These are phyloP conservation scores for Scophthalmus maximus DNA, from an alignment of 2,113 vertebrate species.

Conservation along the genomic window DNA sequence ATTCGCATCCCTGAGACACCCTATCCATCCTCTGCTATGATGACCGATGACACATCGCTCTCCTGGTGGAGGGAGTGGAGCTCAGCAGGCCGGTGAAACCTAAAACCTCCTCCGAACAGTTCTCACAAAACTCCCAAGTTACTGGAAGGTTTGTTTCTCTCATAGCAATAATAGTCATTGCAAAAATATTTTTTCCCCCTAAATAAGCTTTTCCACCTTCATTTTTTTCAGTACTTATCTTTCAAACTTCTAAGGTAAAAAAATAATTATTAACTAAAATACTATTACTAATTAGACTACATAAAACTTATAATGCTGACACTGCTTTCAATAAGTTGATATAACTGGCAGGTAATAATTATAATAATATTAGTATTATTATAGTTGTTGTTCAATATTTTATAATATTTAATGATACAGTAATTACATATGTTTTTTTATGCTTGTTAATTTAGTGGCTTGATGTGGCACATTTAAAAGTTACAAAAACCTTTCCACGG, in stretches of 20 bases:
- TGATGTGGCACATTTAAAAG: neutral
- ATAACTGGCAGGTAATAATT: neutral
- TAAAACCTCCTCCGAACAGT: constrained; percentile 35
- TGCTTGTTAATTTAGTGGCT: neutral
- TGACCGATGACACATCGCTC: constrained; percentile 68
- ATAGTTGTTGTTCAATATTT: too few relatives aligned
- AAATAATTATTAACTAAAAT: neutral
- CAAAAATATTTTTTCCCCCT: neutral
- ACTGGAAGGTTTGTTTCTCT: constrained; percentile 33
- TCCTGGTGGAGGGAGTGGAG: constrained; percentile 38
- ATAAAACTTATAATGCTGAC: neutral
- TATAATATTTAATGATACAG: neutral
- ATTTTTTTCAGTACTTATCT: neutral
- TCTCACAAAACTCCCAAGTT: constrained; percentile 16
- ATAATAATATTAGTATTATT: neutral
- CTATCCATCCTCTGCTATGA: constrained; percentile 68
- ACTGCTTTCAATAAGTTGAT: neutral
- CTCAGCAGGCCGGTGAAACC: constrained; percentile 55
- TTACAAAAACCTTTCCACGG: constrained; percentile 9
- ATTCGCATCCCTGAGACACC: constrained; percentile 59
- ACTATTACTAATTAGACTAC: neutral
- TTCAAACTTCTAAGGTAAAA: neutral
- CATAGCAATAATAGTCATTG: constrained; percentile 14
- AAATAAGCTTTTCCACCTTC: neutral
- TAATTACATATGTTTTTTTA: neutral